Conservation (phyloP, 2,113 vertebrate species). For the Thamnophis sirtalis region DNA sequence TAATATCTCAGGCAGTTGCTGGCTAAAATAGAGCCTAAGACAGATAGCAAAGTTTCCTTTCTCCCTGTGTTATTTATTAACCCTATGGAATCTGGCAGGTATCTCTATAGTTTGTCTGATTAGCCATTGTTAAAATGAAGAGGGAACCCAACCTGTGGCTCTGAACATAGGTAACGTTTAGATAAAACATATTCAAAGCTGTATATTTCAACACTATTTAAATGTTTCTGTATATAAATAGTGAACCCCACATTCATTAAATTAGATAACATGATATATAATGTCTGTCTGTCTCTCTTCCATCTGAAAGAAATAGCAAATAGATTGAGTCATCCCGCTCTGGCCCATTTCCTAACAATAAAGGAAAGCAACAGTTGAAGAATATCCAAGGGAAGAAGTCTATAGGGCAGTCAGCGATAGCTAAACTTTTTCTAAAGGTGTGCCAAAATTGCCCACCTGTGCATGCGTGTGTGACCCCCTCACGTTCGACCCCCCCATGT, state of each 20-base stretch:
- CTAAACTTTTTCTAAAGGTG: too few species aligned
- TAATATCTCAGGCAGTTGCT: background rate
- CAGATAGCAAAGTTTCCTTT: background rate
- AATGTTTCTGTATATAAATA: background rate
- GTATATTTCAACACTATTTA: background rate
- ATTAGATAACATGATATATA: background rate
- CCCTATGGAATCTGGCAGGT: background rate
- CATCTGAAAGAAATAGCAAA: background rate
- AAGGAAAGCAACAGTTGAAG: background rate
- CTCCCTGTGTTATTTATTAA: background rate
- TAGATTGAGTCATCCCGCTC: background rate
- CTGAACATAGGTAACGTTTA: background rate
- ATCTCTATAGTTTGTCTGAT: background rate
- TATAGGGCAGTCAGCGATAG: background rate
- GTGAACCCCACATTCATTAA: background rate
- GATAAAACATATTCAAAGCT: background rate
- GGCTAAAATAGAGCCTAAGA: background rate
- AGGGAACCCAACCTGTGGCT: background rate
- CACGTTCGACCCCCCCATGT: too few species aligned
- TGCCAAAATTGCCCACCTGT: too few species aligned
- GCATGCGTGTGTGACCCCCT: too few species aligned
- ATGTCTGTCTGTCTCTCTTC: background rate
- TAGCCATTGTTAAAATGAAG: background rate
- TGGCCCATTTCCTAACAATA: background rate
- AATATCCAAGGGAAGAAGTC: background rate